Conservation (phyloP, 2,888 invertebrate genomes). For the Trissoscelio sp. region DNA sequence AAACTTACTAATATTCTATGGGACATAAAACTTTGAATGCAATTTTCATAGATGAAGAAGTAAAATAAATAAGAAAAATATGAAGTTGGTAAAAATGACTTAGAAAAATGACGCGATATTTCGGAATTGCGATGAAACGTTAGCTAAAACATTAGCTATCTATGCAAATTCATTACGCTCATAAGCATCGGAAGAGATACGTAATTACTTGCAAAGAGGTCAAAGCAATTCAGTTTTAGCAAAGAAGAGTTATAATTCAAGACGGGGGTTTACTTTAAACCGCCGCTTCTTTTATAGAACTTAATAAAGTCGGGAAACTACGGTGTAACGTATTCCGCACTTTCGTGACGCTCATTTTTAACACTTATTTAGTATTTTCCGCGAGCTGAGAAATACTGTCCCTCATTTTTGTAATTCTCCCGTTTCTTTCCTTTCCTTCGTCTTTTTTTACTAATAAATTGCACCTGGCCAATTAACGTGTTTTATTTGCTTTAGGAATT, state of each 20-base stretch:
- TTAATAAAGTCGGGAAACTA: slow-evolving; percentile 71
- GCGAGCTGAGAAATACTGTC: slow-evolving; percentile 34
- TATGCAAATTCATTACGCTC: slow-evolving; percentile 38
- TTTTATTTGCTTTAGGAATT: slow-evolving; percentile 39
- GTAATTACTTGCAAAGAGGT: slow-evolving; percentile 67
- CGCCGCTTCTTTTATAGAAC: slow-evolving; percentile 66
- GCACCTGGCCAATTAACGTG: slow-evolving; percentile 21
- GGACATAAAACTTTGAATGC: too few species aligned
- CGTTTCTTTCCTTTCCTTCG: slow-evolving; percentile 2
- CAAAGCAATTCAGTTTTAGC: slow-evolving; percentile 69
- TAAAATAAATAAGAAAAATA: too few species aligned
- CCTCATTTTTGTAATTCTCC: slow-evolving; percentile 34
- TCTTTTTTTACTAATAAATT: slow-evolving; percentile 39
- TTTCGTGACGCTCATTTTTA: slow-evolving; percentile 62
- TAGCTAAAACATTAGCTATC: slow-evolving; percentile 38
- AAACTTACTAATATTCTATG: too few species aligned
- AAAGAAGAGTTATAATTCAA: slow-evolving; percentile 61
- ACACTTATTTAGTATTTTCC: slow-evolving; percentile 56
- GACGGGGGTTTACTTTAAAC: slow-evolving; percentile 63
- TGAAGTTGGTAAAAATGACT: background rate
- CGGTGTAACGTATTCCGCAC: slow-evolving; percentile 56
- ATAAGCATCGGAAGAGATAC: slow-evolving; percentile 41
- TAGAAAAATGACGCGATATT: too few species aligned
- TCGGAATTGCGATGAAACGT: background rate
- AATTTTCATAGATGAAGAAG: too few species aligned